phyloP scores from a whole-genome alignment of 37 sponge, comb jelly and placozoan species.

The Halichondria panicea region DNA sequence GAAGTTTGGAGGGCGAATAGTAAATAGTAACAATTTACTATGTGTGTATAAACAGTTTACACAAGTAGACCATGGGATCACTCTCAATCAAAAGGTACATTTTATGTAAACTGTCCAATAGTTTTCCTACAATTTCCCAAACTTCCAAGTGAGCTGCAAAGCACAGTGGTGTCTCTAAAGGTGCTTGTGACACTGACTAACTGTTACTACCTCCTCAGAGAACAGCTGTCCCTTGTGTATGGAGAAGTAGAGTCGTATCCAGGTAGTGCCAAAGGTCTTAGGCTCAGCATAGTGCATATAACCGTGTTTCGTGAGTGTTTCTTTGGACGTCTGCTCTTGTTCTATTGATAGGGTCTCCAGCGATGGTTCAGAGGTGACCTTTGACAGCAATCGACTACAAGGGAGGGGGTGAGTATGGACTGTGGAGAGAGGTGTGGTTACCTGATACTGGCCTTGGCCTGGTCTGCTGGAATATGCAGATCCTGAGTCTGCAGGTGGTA shows the following conservation, averaged over 20 bases:
- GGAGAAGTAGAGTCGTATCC: conserved; percentile 63
- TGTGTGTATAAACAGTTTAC: too few species aligned
- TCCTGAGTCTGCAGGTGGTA: conserved; percentile 55
- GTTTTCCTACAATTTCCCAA: neutral
- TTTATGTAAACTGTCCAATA: too few species aligned
- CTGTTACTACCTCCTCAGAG: conserved; percentile 55
- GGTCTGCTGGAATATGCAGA: conserved; percentile 37
- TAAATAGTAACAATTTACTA: too few species aligned
- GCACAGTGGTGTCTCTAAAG: too few species aligned
- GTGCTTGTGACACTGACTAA: neutral
- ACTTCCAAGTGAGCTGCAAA: too few species aligned
- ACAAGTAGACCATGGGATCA: too few species aligned
- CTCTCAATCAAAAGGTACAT: too few species aligned
- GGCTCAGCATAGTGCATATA: conserved; percentile 67
- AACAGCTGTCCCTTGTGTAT: conserved; percentile 59
- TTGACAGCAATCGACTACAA: conserved; percentile 30
- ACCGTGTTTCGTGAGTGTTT: conserved; percentile 37
- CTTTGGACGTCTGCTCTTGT: neutral
- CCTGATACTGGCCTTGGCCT: conserved; percentile 45
- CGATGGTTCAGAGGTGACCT: neutral
- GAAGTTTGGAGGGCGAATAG: too few species aligned
- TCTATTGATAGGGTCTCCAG: too few species aligned
- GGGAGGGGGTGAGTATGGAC: neutral
- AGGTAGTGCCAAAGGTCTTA: conserved; percentile 64
- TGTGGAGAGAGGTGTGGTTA: conserved; percentile 4